phyloP scores from a whole-genome alignment of 2,888 invertebrate species.

The Noctua janthina region DNA sequence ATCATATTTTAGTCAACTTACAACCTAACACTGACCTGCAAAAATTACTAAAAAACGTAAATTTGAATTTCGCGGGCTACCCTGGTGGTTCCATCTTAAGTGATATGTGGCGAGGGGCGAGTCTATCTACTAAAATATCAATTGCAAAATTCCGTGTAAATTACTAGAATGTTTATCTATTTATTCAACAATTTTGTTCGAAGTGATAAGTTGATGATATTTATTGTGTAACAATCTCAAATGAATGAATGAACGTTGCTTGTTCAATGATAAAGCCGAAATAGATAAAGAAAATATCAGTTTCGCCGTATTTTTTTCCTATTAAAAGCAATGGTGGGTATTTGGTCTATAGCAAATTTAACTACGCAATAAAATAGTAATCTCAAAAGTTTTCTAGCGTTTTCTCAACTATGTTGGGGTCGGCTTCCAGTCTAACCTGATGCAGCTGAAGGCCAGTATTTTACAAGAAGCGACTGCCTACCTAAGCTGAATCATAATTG shows the following conservation, averaged over 20 bases:
- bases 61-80: too few relatives aligned
- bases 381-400: not conserved
- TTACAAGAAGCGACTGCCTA: not conserved
- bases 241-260: constrained; percentile 42
- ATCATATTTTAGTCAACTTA: too few relatives aligned
- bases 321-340: not conserved
- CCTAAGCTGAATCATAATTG: not conserved
- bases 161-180: not conserved
- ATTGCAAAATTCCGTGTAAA: not conserved
- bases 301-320: constrained; percentile 23
- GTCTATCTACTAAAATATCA: too few relatives aligned
- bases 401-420: not conserved
- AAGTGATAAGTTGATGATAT: not conserved
- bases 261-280: constrained; percentile 28
- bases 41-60: too few relatives aligned
- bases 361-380: constrained; percentile 3
- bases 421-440: not conserved
- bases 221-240: constrained; percentile 13
- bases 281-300: constrained; percentile 17
- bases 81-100: too few relatives aligned
- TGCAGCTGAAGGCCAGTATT: not conserved
- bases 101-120: too few relatives aligned
- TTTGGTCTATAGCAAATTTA: not conserved
- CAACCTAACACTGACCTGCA: too few relatives aligned
- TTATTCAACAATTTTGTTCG: not conserved